A percentile compares a stretch with the other conserved stretches of the same genome.
These are phyloP conservation scores for Drosophila punjabiensis DNA, from an alignment of 1,140 invertebrate species.

Conservation along the genomic window DNA sequence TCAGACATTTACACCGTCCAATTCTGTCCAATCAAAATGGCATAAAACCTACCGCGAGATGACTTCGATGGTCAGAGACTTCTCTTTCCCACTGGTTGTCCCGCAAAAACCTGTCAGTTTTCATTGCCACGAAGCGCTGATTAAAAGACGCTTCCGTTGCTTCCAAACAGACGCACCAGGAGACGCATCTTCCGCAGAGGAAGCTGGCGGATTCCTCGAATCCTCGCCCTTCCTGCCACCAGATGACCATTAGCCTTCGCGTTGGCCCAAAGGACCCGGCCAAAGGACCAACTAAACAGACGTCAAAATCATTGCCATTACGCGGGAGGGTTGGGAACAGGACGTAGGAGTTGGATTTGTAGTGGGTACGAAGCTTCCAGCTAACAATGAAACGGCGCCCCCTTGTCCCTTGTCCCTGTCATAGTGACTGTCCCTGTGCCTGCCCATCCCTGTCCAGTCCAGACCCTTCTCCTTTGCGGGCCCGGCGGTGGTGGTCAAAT, in stretches of 20 bases:
- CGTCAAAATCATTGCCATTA: slow-evolving; percentile 79
- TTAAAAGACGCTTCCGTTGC: slow-evolving; percentile 69
- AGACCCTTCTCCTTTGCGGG: slow-evolving; percentile 6
- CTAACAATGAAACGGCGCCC: slow-evolving; percentile 64
- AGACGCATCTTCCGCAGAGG: slow-evolving; percentile 38
- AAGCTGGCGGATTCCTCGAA: slow-evolving; percentile 5
- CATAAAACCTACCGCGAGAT: slow-evolving; percentile 2
- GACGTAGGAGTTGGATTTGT: not conserved
- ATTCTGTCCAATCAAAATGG: not conserved
- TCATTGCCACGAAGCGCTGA: slow-evolving; percentile 69
- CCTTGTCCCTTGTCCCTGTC: slow-evolving; percentile 7
- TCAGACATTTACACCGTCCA: not conserved
- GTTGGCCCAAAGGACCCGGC: slow-evolving; percentile 12
- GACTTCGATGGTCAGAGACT: not conserved
- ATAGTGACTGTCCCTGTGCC: not conserved
- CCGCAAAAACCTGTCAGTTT: slow-evolving; percentile 65
- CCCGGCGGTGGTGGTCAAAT: slow-evolving; percentile 64
- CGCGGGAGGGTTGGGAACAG: slow-evolving; percentile 36
- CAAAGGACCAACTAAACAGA: slow-evolving; percentile 72
- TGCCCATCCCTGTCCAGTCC: slow-evolving; percentile 2
- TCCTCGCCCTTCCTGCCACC: slow-evolving; percentile 6
- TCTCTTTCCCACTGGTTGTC: slow-evolving; percentile 8
- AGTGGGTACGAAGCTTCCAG: slow-evolving; percentile 11
- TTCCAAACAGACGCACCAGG: slow-evolving; percentile 29
- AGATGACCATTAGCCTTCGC: slow-evolving; percentile 64